Percentiles rank a stretch among this genome's conserved stretches.
Conservation (phyloP, 2,113 vertebrate genomes). For the Pseudopipra pipra region DNA sequence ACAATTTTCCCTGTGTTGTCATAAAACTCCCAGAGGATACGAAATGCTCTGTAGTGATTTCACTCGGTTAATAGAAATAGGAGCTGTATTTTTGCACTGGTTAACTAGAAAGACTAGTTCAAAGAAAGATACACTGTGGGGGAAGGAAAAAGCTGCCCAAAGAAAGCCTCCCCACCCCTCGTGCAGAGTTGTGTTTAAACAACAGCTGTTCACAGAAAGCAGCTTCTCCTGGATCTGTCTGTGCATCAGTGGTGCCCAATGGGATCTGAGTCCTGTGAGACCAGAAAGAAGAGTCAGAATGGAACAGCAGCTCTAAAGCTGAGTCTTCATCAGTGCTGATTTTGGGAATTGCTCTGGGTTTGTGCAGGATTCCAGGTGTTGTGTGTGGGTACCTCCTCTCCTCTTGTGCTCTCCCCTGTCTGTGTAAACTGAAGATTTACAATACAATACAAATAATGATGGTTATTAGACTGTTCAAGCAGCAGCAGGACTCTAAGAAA, state of each 20-base stretch:
- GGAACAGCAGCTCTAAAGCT: background rate
- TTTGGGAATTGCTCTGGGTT: no score
- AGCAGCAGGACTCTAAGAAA: background rate
- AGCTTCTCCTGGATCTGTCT: background rate
- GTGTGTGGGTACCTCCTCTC: rapidly evolving
- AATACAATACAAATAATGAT: no score
- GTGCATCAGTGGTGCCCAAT: no score
- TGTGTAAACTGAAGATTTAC: background rate
- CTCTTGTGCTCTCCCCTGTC: background rate
- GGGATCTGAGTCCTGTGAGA: background rate
- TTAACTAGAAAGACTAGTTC: background rate
- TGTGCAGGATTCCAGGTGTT: no score
- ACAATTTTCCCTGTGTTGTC: background rate
- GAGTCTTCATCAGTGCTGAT: background rate
- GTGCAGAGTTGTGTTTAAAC: background rate
- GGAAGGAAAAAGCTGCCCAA: background rate
- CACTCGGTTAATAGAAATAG: background rate
- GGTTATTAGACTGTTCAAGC: background rate
- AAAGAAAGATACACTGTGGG: background rate
- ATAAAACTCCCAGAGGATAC: background rate
- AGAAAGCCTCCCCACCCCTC: background rate
- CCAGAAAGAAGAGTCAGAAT: background rate
- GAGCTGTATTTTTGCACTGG: background rate
- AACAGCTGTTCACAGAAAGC: background rate
- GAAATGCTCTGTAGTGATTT: background rate